Evolutionary conservation across 2,888 invertebrate species (phyloP).

Genomic region (Metellina segmentata): DNA sequence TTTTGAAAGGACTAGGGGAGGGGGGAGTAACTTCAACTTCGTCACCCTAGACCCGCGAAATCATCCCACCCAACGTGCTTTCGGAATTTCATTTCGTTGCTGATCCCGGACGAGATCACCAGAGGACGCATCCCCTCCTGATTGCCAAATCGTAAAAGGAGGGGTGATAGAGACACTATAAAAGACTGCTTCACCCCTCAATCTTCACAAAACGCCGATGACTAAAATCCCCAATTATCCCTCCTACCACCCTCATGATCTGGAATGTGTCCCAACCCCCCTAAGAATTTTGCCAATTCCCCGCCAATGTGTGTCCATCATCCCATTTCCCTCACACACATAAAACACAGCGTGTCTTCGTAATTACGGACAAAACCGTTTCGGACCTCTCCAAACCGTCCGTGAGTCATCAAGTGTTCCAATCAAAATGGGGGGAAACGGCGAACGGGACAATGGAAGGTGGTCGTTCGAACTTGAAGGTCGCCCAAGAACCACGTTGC

Average conservation of each 20-base stretch:
- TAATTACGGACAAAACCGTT: slow-evolving; percentile 46
- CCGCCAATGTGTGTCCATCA: not conserved
- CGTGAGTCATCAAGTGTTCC: slow-evolving; percentile 44
- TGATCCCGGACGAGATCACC: not conserved
- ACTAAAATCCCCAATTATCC: slow-evolving; percentile 55
- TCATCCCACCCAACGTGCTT: not conserved
- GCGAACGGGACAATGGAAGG: not conserved
- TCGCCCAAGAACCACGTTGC: slow-evolving; percentile 18
- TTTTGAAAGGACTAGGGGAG: not conserved
- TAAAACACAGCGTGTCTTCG: not conserved
- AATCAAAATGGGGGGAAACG: slow-evolving; percentile 15
- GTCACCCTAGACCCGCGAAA: not conserved
- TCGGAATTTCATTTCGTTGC: not conserved
- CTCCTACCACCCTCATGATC: slow-evolving; percentile 10
- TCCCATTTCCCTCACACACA: not conserved
- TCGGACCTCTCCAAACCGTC: slow-evolving; percentile 33
- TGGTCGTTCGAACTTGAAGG: not conserved
- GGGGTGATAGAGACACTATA: not conserved
- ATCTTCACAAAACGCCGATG: slow-evolving; percentile 30
- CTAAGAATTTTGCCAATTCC: not conserved
- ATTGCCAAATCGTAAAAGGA: not conserved
- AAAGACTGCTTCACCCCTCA: not conserved
- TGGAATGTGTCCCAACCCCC: not conserved
- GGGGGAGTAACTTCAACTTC: not conserved
- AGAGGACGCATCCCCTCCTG: not conserved